Conservation (phyloP, 2,113 vertebrate genomes). For the Dasyornis broadbenti region DNA sequence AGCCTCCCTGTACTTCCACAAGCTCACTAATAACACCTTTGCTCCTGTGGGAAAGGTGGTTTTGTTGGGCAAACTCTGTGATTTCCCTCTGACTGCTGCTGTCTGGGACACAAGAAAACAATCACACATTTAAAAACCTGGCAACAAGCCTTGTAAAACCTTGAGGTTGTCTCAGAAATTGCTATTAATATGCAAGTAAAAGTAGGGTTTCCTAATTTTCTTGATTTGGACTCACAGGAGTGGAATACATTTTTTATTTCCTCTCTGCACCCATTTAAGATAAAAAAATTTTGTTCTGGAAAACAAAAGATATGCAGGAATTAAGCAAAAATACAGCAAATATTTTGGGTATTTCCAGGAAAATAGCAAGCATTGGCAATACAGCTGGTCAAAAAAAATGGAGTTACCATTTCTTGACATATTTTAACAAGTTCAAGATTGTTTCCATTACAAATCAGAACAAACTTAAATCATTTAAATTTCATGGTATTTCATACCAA, state of each 20-base stretch:
- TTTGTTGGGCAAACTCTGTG: not conserved
- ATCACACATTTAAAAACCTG: not conserved
- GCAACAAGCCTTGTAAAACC: not conserved
- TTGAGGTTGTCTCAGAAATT: not conserved
- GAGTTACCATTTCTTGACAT: not conserved
- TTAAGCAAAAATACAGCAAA: not conserved
- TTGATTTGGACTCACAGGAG: not conserved
- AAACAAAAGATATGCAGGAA: not conserved
- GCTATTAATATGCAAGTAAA: not conserved
- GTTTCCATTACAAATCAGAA: not conserved
- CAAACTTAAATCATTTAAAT: not conserved
- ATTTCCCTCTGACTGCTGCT: not conserved
- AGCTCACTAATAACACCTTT: not conserved
- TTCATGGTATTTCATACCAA: not conserved
- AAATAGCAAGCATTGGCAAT: not conserved
- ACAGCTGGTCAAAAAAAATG: not conserved
- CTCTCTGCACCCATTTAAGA: not conserved
- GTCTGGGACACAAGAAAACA: not conserved
- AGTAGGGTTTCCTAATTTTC: not conserved
- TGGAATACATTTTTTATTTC: not conserved
- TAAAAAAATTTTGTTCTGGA: not conserved
- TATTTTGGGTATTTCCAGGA: not conserved
- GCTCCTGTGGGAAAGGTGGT: not conserved
- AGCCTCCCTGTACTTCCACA: not conserved
- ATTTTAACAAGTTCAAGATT: not conserved